phyloP scores from a whole-genome alignment of 2,888 invertebrate species.

The Punctoribates punctum region DNA sequence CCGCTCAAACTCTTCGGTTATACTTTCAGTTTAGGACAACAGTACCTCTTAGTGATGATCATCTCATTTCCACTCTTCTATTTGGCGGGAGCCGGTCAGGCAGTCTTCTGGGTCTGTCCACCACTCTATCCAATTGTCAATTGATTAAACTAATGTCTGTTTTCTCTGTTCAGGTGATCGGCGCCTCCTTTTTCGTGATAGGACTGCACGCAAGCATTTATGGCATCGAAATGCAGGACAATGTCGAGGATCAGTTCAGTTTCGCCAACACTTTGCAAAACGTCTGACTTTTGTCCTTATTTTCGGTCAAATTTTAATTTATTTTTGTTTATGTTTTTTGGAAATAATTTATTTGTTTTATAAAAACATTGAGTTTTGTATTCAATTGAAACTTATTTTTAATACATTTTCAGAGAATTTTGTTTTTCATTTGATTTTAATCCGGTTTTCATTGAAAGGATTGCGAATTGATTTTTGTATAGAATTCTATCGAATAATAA shows the following conservation, averaged over 20 bases:
- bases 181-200: conserved; percentile 82
- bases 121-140: background rate
- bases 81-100: conserved; percentile 81
- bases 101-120: conserved; percentile 75
- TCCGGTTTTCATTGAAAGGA: too few species aligned
- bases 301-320: background rate
- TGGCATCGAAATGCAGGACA: conserved; percentile 36
- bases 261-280: background rate
- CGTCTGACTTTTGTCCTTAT: background rate
- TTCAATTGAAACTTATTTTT: too few species aligned
- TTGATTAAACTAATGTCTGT: background rate
- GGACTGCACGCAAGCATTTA: conserved; percentile 84
- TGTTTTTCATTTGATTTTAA: too few species aligned
- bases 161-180: conserved; percentile 59
- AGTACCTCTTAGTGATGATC: conserved; percentile 70
- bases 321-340: background rate
- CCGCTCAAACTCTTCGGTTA: conserved; percentile 54
- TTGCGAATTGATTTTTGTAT: too few species aligned
- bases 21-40: conserved; percentile 74
- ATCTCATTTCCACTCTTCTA: conserved; percentile 78
- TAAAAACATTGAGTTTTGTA: too few species aligned
- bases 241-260: background rate
- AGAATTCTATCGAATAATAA: too few species aligned
- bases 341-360: background rate
- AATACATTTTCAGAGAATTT: too few species aligned